Evolutionary conservation across 2,888 invertebrate genomes (phyloP).

Genomic region (Cheilosia grossa): DNA sequence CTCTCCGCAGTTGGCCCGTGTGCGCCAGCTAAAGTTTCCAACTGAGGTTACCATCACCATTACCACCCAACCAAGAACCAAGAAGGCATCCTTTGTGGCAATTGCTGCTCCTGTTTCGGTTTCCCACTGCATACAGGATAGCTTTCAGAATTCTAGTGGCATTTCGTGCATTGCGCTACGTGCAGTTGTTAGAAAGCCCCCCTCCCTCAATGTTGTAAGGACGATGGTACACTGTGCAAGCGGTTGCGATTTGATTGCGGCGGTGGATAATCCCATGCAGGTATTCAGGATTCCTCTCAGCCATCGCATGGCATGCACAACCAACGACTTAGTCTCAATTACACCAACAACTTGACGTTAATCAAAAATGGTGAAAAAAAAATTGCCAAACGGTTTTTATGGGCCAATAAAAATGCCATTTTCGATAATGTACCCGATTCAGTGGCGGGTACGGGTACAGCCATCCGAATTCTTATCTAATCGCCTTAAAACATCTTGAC

Average conservation of each 20-base stretch:
- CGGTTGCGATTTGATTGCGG: conserved; percentile 28
- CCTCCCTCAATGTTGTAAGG: neutral
- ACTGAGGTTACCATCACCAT: neutral
- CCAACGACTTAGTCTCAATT: conserved; percentile 37
- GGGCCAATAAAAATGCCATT: conserved; percentile 83
- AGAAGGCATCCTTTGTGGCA: conserved; percentile 43
- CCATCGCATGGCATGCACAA: conserved; percentile 28
- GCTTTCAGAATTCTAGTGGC: conserved; percentile 49
- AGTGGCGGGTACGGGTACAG: neutral
- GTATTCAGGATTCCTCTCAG: conserved; percentile 16
- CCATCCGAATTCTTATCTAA: conserved; percentile 81
- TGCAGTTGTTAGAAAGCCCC: conserved; percentile 34
- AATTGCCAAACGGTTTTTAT: conserved; percentile 79
- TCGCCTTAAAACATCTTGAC: conserved; percentile 82
- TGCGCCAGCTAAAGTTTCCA: conserved; percentile 26
- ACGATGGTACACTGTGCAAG: conserved; percentile 2
- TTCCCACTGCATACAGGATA: conserved; percentile 33
- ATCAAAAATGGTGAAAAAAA: conserved; percentile 78
- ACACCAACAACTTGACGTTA: conserved; percentile 77
- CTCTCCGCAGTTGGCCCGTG: neutral
- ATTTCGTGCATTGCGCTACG: conserved; percentile 59
- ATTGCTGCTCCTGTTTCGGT: conserved; percentile 32
- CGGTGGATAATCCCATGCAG: conserved; percentile 12
- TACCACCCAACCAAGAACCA: conserved; percentile 1
- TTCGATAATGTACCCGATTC: conserved; percentile 78